Percentiles rank a stretch among this genome's conserved stretches.
Evolutionary conservation across 2,113 vertebrate genomes (phyloP).

Genomic region (Lepisosteus osseus): DNA sequence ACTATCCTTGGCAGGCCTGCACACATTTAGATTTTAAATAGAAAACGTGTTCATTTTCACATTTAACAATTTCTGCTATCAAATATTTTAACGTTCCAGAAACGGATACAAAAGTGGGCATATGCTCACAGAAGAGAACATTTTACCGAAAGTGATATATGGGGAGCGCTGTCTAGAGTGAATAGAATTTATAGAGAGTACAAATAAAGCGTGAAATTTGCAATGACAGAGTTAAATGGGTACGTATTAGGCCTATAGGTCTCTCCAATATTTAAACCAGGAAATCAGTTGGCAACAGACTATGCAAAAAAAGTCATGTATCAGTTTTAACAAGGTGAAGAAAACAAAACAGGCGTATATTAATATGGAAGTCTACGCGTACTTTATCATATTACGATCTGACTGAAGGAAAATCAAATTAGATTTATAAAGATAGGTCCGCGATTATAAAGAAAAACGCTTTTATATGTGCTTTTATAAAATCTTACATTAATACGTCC

Average conservation of each 20-base stretch:
- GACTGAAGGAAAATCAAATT: no score
- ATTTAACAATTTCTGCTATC: not conserved
- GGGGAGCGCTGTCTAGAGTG: constrained; percentile 39
- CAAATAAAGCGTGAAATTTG: constrained; percentile 66
- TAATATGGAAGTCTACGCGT: no score
- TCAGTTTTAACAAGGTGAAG: no score
- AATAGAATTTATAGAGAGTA: constrained; percentile 56
- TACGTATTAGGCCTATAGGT: constrained; percentile 48
- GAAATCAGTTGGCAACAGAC: constrained; percentile 42
- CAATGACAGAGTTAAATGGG: constrained; percentile 57
- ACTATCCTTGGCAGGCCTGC: not conserved
- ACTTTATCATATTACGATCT: no score
- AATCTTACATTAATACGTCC: no score
- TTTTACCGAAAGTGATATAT: constrained; percentile 51
- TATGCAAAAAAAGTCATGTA: constrained; percentile 21
- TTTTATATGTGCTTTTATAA: no score
- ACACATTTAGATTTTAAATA: no score
- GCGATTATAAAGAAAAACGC: no score
- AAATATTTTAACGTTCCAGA: not conserved
- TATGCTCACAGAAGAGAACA: constrained; percentile 41
- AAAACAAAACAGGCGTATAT: no score
- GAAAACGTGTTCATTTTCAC: no score
- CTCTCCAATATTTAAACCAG: constrained; percentile 47
- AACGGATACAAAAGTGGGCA: constrained; percentile 31
- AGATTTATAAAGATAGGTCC: no score